Percentiles rank a stretch among this genome's conserved stretches.
Evolutionary conservation across 2,113 vertebrate genomes (phyloP).

Genomic region (Onychostoma macrolepis): DNA sequence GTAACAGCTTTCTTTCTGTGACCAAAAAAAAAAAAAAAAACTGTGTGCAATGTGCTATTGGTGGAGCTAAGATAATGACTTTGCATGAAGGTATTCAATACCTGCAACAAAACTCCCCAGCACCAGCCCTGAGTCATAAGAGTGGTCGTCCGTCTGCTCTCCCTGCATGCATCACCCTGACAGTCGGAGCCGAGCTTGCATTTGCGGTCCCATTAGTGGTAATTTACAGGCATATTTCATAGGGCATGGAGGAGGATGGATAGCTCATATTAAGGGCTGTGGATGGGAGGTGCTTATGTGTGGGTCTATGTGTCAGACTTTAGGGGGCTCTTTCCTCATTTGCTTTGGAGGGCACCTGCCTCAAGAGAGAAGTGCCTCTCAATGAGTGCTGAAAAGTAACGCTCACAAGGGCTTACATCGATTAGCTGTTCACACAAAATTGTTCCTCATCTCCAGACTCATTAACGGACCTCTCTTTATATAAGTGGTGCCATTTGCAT

Average conservation of each 20-base stretch:
- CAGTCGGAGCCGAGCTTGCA: constrained; percentile 53
- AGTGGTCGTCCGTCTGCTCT: constrained; percentile 57
- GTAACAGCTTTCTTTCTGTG: not conserved
- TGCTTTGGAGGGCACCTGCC: constrained; percentile 16
- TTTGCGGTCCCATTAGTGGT: constrained; percentile 67
- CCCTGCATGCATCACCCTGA: constrained; percentile 60
- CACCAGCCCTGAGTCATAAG: not conserved
- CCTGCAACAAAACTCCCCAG: constrained; percentile 4
- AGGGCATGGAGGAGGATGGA: constrained; percentile 59
- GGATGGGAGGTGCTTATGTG: constrained; percentile 11
- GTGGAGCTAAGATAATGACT: not conserved
- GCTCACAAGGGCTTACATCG: constrained; percentile 29
- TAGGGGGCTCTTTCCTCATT: not conserved
- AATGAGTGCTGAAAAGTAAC: constrained; percentile 30
- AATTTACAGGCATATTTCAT: constrained; percentile 68
- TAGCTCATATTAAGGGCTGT: constrained; percentile 57
- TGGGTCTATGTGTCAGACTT: constrained; percentile 30
- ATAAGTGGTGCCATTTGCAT: constrained; percentile 32
- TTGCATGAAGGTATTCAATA: not conserved
- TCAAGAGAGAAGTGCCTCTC: constrained; percentile 26
- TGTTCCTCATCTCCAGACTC: constrained; percentile 25
- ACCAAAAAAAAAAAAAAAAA: not conserved
- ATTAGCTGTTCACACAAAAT: constrained; percentile 37
- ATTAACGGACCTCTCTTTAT: constrained; percentile 5
- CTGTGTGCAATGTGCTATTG: not conserved